These are phyloP conservation scores for Daboia siamensis DNA, from an alignment of 2,113 vertebrate genomes.

Conservation along the genomic window DNA sequence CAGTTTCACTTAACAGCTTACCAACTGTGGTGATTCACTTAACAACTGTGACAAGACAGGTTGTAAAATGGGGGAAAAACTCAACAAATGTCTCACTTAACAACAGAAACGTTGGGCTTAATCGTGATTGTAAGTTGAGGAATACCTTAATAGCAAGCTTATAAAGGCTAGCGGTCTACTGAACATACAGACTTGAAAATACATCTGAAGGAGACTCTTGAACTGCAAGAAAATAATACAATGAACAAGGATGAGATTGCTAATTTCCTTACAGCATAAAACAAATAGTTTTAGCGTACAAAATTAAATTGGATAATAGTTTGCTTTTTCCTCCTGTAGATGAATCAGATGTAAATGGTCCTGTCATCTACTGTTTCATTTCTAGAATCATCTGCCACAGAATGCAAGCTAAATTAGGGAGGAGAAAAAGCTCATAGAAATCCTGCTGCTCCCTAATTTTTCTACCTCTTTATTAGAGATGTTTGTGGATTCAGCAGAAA, in stretches of 20 bases:
- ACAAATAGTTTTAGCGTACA: background rate
- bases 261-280: background rate
- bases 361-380: background rate
- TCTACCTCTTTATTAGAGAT: background rate
- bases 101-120: background rate
- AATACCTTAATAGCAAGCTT: background rate
- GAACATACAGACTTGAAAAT: conserved; percentile 3
- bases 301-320: background rate
- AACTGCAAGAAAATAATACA: background rate
- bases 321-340: background rate
- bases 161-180: background rate
- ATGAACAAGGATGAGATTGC: background rate
- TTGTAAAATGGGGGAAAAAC: background rate
- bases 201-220: background rate
- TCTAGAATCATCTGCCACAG: background rate
- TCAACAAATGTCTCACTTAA: background rate
- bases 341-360: background rate
- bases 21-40: background rate
- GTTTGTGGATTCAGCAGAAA: background rate
- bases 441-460: background rate
- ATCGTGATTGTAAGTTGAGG: background rate
- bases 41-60: background rate
- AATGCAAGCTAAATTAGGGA: background rate
- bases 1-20: background rate
- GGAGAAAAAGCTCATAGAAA: background rate